Percentiles rank a stretch among this genome's conserved stretches.
phyloP scores from a whole-genome alignment of 2,113 vertebrate genomes.

The Leucosticte australis region DNA sequence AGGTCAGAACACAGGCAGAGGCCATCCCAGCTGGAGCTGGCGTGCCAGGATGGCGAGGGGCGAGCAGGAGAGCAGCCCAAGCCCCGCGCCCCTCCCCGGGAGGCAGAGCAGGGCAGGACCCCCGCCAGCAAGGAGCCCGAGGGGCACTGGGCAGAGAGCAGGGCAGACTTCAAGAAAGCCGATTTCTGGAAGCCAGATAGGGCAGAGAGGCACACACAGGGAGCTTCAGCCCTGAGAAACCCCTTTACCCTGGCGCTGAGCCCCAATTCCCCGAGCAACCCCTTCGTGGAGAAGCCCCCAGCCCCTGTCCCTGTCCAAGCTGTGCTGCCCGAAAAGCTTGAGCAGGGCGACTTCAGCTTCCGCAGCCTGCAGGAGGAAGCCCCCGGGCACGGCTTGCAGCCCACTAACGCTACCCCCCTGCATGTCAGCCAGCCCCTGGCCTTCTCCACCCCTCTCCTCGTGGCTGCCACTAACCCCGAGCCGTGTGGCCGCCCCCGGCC shows the following conservation, averaged over 20 bases:
- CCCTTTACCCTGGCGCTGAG: constrained; percentile 32
- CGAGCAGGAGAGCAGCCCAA: neutral
- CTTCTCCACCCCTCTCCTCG: constrained; percentile 70
- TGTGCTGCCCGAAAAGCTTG: constrained; percentile 34
- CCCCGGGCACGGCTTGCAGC: constrained; percentile 37
- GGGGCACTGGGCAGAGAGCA: neutral
- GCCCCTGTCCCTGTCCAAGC: neutral
- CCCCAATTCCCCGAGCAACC: neutral
- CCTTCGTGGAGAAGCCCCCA: constrained; percentile 17
- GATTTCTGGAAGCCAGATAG: constrained; percentile 58
- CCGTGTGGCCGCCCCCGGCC: constrained; percentile 59
- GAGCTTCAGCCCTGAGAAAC: neutral
- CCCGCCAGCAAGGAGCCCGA: neutral
- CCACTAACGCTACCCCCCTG: constrained; percentile 58
- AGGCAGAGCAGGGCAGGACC: neutral
- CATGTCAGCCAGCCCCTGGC: constrained; percentile 72
- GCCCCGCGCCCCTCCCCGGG: rapidly evolving
- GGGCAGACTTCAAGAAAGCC: constrained; percentile 56
- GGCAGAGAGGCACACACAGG: neutral
- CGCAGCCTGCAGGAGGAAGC: constrained; percentile 15
- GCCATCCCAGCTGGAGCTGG: neutral
- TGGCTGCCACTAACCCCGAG: constrained; percentile 62
- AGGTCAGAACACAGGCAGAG: neutral
- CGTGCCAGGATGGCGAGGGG: neutral
- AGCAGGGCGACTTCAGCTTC: constrained; percentile 23